Evolutionary conservation across 30 jellyfish, hydroid and myxozoan species (phyloP), one percentile per base, ranked within the genome.

Genomic region (Aurelia aurita complex sp. Pacific): DNA sequence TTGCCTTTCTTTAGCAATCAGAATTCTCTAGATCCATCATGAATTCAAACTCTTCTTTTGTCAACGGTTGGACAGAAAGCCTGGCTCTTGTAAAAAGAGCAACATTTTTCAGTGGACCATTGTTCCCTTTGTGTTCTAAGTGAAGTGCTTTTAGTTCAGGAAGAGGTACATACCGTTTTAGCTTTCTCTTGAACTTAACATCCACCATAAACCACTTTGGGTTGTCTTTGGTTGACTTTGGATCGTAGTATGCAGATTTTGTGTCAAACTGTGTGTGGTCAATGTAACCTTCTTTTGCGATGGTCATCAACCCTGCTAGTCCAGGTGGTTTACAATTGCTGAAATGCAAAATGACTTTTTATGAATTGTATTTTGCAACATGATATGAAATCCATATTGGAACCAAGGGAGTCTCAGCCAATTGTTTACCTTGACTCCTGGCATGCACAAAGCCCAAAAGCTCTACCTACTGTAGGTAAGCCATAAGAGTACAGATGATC

Each of bases 161-260:
- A 16, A 94, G 75, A 2, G 96, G 85, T 17, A 94, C 76, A 81
- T 64, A 94, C 42, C 97, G 79, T 53, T 94, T 88, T 71, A 85
- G 53, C 77, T 82, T 86, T 33, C 98, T 81, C 17, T 69, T 55
- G 70, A 82, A 94, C 61, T 88, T 88, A 55, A 94, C 98, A 94
- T 94, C 97, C 8, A 94, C 98, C 96, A 89, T 88, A 65, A 16
- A 94, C 98, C 98, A 94, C 67, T 84, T 88, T 69, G 98, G 98
- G 35, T 88, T 85, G 16, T 74, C 89, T 60, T 77, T 71, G 13
- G 91, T 16, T 32, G 98, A 88, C 87, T 94, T 94, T 64, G 97
- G 94, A 63, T 94, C 97, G 88, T 60, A 88, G 73, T 94, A 94
- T 2, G 83, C 84, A 53, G 91, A 67, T 43, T 83, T 88, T 64